Conservation (phyloP, 2,888 invertebrate genomes). For the Spilosoma lubricipeda region DNA sequence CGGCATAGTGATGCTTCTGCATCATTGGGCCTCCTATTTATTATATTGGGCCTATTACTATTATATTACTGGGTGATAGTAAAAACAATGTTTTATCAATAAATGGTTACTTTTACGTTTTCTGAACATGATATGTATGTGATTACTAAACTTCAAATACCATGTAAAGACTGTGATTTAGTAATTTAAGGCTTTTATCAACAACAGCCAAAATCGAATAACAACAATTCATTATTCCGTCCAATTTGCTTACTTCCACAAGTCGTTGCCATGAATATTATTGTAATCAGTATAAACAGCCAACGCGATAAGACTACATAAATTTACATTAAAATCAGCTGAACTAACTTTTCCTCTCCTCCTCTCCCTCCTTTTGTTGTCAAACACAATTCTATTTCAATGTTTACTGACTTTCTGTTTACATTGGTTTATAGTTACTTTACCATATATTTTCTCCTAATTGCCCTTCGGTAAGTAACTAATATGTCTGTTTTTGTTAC, state of each 20-base stretch:
- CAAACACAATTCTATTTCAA: conserved; percentile 28
- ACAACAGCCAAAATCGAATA: conserved; percentile 17
- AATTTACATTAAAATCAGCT: conserved; percentile 43
- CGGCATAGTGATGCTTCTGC: too few species aligned
- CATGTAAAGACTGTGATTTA: not conserved
- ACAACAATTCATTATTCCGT: conserved; percentile 22
- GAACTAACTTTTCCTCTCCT: conserved; percentile 37
- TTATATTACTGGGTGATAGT: too few species aligned
- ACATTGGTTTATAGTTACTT: conserved; percentile 5
- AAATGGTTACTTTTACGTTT: not conserved
- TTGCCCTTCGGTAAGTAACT: conserved; percentile 8
- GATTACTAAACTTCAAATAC: not conserved
- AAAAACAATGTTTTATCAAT: too few species aligned
- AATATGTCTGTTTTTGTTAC: not conserved
- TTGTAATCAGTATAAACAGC: conserved; percentile 41
- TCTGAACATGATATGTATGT: not conserved
- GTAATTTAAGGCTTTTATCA: not conserved
- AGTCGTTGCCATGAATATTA: conserved; percentile 32
- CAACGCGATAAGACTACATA: conserved; percentile 43
- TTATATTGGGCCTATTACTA: too few species aligned
- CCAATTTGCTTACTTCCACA: conserved; percentile 25
- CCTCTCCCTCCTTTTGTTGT: conserved; percentile 26
- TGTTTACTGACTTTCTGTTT: conserved; percentile 25
- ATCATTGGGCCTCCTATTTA: too few species aligned
- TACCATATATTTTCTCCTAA: conserved; percentile 10